Evolutionary conservation across 2,797 vertebrate species (phyloP), one percentile per base, ranked within the genome.

Genomic region (Neoniphon sammara): DNA sequence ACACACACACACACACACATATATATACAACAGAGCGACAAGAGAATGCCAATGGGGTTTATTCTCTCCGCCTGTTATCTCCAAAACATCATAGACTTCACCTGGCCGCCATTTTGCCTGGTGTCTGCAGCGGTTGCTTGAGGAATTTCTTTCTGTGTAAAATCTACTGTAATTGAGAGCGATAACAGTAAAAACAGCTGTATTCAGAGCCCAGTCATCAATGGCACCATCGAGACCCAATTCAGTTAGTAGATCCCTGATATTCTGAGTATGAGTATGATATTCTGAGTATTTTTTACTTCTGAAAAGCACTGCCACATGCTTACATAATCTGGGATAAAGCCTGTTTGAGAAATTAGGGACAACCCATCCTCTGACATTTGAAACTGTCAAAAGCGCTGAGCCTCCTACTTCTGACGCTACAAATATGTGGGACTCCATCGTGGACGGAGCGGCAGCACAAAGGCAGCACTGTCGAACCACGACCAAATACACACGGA

Each of bases 401-500:
- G 7, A 70, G 47, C 70, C 56, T 27, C 86, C 78, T 18, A 74
- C 78, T 15, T 11, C 63, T 53, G 72, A 78, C 15, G 2, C 58
- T 34, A 66, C 25, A 81, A 85, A 61, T 58, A 79, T 80, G 54
- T 10, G n/a, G 50, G 49, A 58, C 60, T 25, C 44, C 62, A 75
- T 85, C 66, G 20, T 68, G 11, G 50, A 72, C 15, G n/a, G 21
- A 14, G 34, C 71, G 23, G 25, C 27, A 2, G 34, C 47, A 73
- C 89, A 90, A 90, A 86, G 71, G 36, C 31, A 1, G 15, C 0
- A 25, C 73, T 87, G 77, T 86, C 57, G 17, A 1, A 63, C 21
- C 1, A 14, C n/a, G 46, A 75, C 72, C 66, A 57, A 66, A n/a
- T 31, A 57, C 18, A 25, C 18, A 27, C 30, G 49, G 36, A 50